A percentile compares a stretch with the other conserved stretches of the same genome.
phyloP scores from a whole-genome alignment of 2,113 vertebrate genomes.

The Triplophysa tibetana region DNA sequence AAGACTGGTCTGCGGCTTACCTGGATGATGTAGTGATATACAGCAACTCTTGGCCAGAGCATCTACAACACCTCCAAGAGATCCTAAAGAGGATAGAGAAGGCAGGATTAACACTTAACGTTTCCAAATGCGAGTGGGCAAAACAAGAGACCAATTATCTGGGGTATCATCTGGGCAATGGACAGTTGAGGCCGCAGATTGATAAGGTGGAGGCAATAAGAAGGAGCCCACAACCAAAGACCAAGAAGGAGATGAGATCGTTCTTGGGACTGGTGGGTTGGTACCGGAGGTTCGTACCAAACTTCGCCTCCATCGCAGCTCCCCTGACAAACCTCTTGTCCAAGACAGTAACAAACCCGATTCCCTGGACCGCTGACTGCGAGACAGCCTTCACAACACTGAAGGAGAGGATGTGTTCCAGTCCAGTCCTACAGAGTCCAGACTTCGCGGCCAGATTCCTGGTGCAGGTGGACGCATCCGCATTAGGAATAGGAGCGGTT shows the following conservation, averaged over 20 bases:
- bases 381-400: neutral
- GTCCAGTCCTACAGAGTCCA: neutral
- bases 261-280: constrained; percentile 29
- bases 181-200: neutral
- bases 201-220: constrained; percentile 27
- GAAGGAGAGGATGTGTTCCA: neutral
- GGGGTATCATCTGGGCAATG: constrained; percentile 6
- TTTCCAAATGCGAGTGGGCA: constrained; percentile 7
- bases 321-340: neutral
- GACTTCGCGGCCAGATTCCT: too few relatives aligned
- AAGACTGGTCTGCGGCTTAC: neutral
- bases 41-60: constrained; percentile 12
- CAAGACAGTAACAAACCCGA: neutral
- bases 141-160: constrained; percentile 10
- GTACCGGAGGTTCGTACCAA: constrained; percentile 35
- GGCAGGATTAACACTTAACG: constrained; percentile 13
- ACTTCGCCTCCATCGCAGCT: neutral
- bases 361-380: neutral
- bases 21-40: constrained; percentile 20
- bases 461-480: too few relatives aligned
- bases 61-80: neutral
- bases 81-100: neutral
- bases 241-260: constrained; percentile 20
- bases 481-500: too few relatives aligned
- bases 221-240: neutral